Base-by-base conservation (phyloP, 2,113 vertebrate genomes). In the Eidolon helvum region DNA sequence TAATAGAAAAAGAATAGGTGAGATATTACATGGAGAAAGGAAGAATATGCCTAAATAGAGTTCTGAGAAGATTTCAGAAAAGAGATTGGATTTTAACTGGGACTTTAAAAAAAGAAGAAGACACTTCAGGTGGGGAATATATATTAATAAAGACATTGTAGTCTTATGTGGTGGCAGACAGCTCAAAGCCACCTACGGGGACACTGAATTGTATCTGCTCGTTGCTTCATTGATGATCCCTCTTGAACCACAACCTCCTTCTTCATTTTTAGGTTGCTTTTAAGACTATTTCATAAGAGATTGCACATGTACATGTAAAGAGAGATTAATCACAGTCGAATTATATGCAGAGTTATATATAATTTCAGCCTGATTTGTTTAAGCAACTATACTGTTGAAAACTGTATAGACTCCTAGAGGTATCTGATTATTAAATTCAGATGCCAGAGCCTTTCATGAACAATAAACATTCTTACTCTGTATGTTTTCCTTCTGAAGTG, bases 351-450 rank as follows among this genome's bases (percentile, higher is more conserved):
- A 66, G 87, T 79, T 16, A 26, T 30, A 24, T 82, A 33, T 90
- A 72, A 85, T 66, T 92, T 88, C 48, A 87, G 8, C 93, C 95
- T 78, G 71, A 92, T 87, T 45, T 91, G 40, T 82, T 61, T 87
- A 93, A 98, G 48, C 88, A 38, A 94, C 66, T 43, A 59, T 43
- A n/a, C 92, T 92, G 6, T 45, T 18, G 69, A 84, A 97, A 96
- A 69, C 35, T 78, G 18, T 87, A 30, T 50, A 91, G 80, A 63
- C 43, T 89, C 71, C 90, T 91, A 92, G 14, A 86, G 63, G 90
- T 89, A 33, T 94, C 94, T 35, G 14, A 74, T 86, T 95, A 35
- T 91, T 96, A 65, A 96, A 50, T 69, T 84, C 96, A 94, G 75
- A 88, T 83, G 96, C 48, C 33, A 61, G 35, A 90, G 72, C 35